These are phyloP conservation scores for Danaus chrysippus DNA, from an alignment of 2,888 invertebrate species.

Conservation along the genomic window DNA sequence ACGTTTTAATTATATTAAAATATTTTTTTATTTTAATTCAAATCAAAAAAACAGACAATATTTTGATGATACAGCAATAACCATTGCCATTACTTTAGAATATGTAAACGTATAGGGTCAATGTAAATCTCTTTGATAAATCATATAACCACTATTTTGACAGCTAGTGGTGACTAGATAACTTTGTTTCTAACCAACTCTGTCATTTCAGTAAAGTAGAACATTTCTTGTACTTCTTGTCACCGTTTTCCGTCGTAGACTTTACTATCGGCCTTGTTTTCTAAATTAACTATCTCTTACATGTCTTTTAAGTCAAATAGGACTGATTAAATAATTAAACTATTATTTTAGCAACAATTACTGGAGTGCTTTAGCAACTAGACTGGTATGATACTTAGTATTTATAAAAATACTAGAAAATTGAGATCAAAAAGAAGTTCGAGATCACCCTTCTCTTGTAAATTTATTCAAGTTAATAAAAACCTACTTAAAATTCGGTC, in stretches of 20 bases:
- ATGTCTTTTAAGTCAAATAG: background rate
- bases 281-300: background rate
- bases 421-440: too few species aligned
- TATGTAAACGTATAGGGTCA: background rate
- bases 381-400: background rate
- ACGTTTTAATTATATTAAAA: too few species aligned
- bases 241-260: background rate
- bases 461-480: conserved; percentile 6
- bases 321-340: background rate
- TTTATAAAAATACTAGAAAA: too few species aligned
- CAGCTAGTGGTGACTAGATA: background rate
- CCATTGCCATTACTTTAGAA: too few species aligned
- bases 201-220: conserved; percentile 3
- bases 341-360: background rate
- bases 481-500: conserved; percentile 6
- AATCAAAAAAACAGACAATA: too few species aligned
- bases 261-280: conserved; percentile 1
- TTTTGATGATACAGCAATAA: too few species aligned
- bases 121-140: background rate
- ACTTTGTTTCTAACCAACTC: conserved; percentile 6
- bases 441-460: background rate
- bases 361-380: too few species aligned
- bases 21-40: too few species aligned
- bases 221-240: conserved; percentile 2
- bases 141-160: background rate